These are phyloP conservation scores for Erpornis zantholeuca DNA, from an alignment of 2,113 vertebrate species.

Conservation along the genomic window DNA sequence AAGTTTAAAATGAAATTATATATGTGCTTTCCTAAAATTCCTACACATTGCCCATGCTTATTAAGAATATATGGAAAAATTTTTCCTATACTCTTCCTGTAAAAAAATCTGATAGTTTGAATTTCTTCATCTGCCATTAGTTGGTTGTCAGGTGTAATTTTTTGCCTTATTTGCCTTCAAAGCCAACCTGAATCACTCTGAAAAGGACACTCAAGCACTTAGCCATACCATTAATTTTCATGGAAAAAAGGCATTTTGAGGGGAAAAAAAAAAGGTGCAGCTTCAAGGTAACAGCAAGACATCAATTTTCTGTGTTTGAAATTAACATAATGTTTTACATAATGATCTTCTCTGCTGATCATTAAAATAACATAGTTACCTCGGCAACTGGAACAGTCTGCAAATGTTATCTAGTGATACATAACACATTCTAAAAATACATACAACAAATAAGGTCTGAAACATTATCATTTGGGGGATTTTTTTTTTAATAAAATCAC, in stretches of 20 bases:
- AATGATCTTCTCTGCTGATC: constrained; percentile 39
- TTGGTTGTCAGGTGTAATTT: neutral
- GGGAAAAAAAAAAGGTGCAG: neutral
- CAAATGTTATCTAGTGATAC: constrained; percentile 33
- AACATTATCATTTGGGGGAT: neutral
- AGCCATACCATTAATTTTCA: neutral
- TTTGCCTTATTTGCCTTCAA: neutral
- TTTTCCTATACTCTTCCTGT: neutral
- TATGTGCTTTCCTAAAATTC: neutral
- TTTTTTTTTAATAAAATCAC: neutral
- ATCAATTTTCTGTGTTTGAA: constrained; percentile 40
- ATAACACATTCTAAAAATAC: constrained; percentile 57
- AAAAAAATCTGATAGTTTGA: neutral
- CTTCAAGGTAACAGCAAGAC: constrained; percentile 61
- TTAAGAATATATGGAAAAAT: neutral
- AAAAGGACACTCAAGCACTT: neutral
- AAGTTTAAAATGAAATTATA: neutral
- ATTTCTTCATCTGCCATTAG: neutral
- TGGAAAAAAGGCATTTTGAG: neutral
- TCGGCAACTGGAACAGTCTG: constrained; percentile 62
- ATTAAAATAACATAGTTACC: constrained; percentile 67
- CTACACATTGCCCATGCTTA: neutral
- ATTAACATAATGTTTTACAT: constrained; percentile 63
- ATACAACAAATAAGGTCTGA: constrained; percentile 36
- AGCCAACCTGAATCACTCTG: neutral